Percentiles rank a stretch among this genome's conserved stretches.
phyloP scores from a whole-genome alignment of 2,113 vertebrate genomes.

The Solenodon paradoxus region DNA sequence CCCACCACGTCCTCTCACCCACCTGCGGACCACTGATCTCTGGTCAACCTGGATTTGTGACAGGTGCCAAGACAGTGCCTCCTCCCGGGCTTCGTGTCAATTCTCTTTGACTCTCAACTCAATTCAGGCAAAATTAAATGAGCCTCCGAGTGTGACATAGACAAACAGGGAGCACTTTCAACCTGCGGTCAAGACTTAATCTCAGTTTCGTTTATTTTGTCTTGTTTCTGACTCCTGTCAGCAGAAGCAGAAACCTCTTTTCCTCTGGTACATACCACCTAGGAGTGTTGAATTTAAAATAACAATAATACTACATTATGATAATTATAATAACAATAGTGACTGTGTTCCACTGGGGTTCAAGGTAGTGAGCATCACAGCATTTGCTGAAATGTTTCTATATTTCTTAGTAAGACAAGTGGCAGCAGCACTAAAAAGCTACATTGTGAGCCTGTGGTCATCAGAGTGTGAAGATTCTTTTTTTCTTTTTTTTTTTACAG shows the following conservation, averaged over 20 bases:
- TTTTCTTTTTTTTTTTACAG: neutral
- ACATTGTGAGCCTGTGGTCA: neutral
- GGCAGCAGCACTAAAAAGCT: neutral
- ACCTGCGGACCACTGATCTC: neutral
- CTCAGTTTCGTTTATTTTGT: neutral
- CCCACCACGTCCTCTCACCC: neutral
- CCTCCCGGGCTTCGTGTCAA: too few relatives aligned
- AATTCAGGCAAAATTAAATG: neutral
- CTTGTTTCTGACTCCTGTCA: neutral
- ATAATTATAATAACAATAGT: neutral
- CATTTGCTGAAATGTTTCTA: neutral
- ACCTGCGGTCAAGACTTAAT: neutral
- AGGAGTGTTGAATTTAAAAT: neutral
- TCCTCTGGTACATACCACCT: neutral
- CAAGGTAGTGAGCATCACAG: neutral
- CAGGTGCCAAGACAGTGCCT: neutral
- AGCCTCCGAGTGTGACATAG: neutral
- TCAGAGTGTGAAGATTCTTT: neutral
- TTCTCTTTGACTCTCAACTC: neutral
- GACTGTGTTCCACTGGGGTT: too few relatives aligned
- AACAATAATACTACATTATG: neutral
- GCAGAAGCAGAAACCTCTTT: neutral
- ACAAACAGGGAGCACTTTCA: neutral
- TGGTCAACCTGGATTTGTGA: too few relatives aligned
- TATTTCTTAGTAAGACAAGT: slow-evolving; percentile 18